Evolutionary conservation across 2,888 invertebrate genomes (phyloP), one percentile per base, ranked within the genome.

Genomic region (Amphipoea lucens): DNA sequence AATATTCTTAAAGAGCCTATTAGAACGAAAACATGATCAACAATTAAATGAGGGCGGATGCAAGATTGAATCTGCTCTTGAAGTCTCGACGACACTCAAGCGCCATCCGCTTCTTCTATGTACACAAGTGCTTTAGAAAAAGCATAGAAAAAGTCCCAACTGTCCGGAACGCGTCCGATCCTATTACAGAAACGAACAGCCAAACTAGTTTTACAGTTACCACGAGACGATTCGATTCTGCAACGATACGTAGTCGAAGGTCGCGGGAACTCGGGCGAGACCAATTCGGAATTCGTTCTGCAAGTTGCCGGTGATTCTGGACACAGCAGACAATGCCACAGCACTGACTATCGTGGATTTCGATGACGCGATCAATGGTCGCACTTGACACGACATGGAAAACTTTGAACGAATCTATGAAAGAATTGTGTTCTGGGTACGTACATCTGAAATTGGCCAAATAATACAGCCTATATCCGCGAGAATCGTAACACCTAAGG

Each of bases 171-270:
- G 92, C 93, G 92, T 94, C 93, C 91, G 92, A 94, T 94, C 93
- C 92, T 95, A 96, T 95, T 95, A 95, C 94, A 94, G 93, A 92
- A 91, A 91, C 91, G 92, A 93, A 94, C 93, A 92, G 86, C 92
- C 93, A 94, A 96, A 95, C 95, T 95, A 94, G 96, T 96, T 96
- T 95, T 96, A 96, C 96, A 95, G 96, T 96, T 96, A 96, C 89
- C 81, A 90, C 74, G 90, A 92, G 92, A 92, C 93, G 92, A 94
- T 94, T 93, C 91, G 93, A 94, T 94, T 95, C 94, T 92, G 95
- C 94, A 94, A 94, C 92, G 94, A 94, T 94, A 93, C 92, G 91
- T 91, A 93, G 91, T 90, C 94, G 95, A 95, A 96, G 95, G 96
- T 95, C 96, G 94, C 93, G 93, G 91, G 92, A 95, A 92, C 92